Percentiles rank a stretch among this genome's conserved stretches.
Evolutionary conservation across 2,797 vertebrate species (phyloP).

Genomic region (Hybognathus amarus): DNA sequence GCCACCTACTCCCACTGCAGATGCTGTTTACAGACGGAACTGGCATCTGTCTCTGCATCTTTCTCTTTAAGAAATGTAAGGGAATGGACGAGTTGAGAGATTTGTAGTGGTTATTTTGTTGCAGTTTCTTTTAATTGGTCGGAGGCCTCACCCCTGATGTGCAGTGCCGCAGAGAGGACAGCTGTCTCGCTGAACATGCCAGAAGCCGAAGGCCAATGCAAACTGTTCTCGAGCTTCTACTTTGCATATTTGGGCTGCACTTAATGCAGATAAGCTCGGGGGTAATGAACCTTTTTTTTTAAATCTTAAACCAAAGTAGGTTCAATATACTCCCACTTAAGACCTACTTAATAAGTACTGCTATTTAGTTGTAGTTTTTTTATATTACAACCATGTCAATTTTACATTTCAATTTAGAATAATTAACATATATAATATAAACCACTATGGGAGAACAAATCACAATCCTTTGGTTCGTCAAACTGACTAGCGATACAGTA

Average conservation of each 20-base stretch:
- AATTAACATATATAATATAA: background rate
- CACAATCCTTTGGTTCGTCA: no score
- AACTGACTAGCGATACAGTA: background rate
- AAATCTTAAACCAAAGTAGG: conserved; percentile 29
- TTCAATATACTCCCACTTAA: conserved; percentile 16
- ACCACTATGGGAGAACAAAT: background rate
- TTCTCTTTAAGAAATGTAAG: conserved; percentile 14
- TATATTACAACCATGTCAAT: background rate
- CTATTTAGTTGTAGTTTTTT: background rate
- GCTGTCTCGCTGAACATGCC: conserved; percentile 58
- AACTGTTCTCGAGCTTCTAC: conserved; percentile 30
- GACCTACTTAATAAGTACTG: background rate
- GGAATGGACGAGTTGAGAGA: conserved; percentile 1
- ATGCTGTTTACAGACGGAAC: conserved; percentile 35
- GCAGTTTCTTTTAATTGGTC: conserved; percentile 34
- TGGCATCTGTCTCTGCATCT: conserved; percentile 27
- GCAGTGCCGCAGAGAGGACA: conserved; percentile 56
- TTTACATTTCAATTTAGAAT: background rate
- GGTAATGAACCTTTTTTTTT: conserved; percentile 26
- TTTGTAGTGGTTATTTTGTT: conserved; percentile 40
- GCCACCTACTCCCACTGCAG: conserved; percentile 29
- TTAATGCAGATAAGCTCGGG: conserved; percentile 16
- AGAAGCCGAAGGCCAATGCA: conserved; percentile 48
- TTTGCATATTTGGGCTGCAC: conserved; percentile 15
- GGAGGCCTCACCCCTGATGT: conserved; percentile 51